phyloP scores from a whole-genome alignment of 2,888 invertebrate species.

The Allophyes oxyacanthae region DNA sequence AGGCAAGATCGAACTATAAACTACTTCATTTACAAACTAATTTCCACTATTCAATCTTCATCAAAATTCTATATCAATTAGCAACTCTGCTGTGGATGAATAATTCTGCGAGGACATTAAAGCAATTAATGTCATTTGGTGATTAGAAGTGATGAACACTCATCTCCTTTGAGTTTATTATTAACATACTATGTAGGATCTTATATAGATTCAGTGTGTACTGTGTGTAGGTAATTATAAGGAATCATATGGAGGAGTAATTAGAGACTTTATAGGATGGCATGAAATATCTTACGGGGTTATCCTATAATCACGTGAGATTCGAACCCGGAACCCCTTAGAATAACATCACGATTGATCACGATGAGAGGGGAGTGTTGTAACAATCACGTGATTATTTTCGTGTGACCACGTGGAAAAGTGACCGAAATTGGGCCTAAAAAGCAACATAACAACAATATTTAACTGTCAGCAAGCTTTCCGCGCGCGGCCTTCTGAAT shows the following conservation, averaged over 20 bases:
- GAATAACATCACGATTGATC: too few relatives aligned
- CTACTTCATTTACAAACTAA: conserved; percentile 26
- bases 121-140: conserved; percentile 59
- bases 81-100: conserved; percentile 12
- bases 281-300: conserved; percentile 50
- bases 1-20: conserved; percentile 34
- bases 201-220: conserved; percentile 21
- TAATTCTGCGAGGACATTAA: conserved; percentile 27
- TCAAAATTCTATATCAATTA: conserved; percentile 48
- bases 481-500: too few relatives aligned
- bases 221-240: neutral
- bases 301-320: too few relatives aligned
- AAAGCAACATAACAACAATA: too few relatives aligned
- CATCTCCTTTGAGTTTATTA: conserved; percentile 55
- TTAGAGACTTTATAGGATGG: conserved; percentile 52
- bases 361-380: too few relatives aligned
- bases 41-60: conserved; percentile 34
- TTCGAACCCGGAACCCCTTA: too few relatives aligned
- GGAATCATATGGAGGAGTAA: conserved; percentile 45
- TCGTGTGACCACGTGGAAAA: too few relatives aligned
- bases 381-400: conserved; percentile 54
- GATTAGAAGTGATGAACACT: conserved; percentile 57
- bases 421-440: too few relatives aligned
- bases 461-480: too few relatives aligned
- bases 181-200: conserved; percentile 31